These are phyloP conservation scores for Ennomos fuscantarius DNA, from an alignment of 2,888 invertebrate species.

Conservation along the genomic window DNA sequence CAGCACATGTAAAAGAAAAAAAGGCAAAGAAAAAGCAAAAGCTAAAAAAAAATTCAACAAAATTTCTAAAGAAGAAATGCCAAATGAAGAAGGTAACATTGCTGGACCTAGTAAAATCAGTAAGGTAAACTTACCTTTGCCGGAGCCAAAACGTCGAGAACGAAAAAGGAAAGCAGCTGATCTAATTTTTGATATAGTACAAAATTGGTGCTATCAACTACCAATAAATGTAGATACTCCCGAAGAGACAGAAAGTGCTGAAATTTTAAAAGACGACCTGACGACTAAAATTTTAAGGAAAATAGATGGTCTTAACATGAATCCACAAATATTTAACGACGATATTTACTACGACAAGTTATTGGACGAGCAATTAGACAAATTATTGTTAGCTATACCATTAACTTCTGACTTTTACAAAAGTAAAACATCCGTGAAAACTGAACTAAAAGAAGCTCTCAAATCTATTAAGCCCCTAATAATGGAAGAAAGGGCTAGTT, in stretches of 20 bases:
- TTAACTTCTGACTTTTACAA: constrained; percentile 43
- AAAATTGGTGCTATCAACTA: constrained; percentile 61
- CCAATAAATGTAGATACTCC: constrained; percentile 46
- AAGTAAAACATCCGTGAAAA: constrained; percentile 48
- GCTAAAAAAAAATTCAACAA: constrained; percentile 34
- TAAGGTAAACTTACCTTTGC: constrained; percentile 29
- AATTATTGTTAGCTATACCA: constrained; percentile 48
- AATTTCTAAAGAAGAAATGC: background rate
- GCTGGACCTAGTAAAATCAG: constrained; percentile 42
- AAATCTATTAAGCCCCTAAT: constrained; percentile 53
- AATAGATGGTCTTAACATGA: constrained; percentile 60
- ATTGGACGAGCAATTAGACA: constrained; percentile 58
- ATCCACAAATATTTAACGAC: constrained; percentile 54
- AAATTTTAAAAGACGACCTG: constrained; percentile 50
- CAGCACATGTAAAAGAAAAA: constrained; percentile 26
- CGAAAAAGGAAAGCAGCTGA: constrained; percentile 54
- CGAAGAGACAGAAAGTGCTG: constrained; percentile 41
- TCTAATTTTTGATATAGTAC: constrained; percentile 55
- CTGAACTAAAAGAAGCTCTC: constrained; percentile 51
- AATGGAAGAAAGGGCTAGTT: constrained; percentile 51
- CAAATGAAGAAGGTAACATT: constrained; percentile 41
- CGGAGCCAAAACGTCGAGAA: constrained; percentile 12
- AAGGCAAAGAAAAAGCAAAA: constrained; percentile 29
- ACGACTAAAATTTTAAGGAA: constrained; percentile 60
- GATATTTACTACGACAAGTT: constrained; percentile 52